Evolutionary conservation across 2,113 vertebrate species (phyloP).

Genomic region (Psittacus erithacus): DNA sequence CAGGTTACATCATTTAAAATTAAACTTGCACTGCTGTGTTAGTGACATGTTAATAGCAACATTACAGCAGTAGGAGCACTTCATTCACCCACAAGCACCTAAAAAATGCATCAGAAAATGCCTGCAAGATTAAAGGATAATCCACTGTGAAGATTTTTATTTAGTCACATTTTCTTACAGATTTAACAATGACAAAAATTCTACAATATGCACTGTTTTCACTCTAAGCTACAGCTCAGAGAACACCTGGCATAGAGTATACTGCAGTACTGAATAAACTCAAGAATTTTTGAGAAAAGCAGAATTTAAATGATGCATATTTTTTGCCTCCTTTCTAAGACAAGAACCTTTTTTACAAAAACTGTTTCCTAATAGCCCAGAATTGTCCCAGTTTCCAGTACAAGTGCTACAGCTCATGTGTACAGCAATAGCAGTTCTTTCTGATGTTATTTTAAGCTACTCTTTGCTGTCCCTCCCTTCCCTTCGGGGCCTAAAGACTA

Average conservation of each 20-base stretch:
- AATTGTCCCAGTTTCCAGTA: background rate
- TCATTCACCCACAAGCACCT: background rate
- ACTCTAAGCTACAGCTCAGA: background rate
- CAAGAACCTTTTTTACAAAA: background rate
- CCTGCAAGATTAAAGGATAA: background rate
- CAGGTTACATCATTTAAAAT: background rate
- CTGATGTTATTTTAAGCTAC: background rate
- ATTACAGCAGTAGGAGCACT: background rate
- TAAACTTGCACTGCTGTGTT: background rate
- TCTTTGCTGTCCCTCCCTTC: background rate
- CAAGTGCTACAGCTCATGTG: accelerated
- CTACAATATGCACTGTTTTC: background rate
- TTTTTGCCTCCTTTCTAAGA: background rate
- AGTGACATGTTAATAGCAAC: background rate
- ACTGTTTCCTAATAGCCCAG: background rate
- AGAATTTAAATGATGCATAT: background rate
- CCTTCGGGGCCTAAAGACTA: background rate
- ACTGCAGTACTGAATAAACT: background rate
- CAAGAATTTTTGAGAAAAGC: background rate
- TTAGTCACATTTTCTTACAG: background rate
- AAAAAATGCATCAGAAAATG: background rate
- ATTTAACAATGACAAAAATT: background rate
- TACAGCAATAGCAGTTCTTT: background rate
- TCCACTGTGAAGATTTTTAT: background rate
- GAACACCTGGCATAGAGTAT: background rate